Evolutionary conservation across 2,888 invertebrate genomes (phyloP).

Genomic region (Sphinx pinastri): DNA sequence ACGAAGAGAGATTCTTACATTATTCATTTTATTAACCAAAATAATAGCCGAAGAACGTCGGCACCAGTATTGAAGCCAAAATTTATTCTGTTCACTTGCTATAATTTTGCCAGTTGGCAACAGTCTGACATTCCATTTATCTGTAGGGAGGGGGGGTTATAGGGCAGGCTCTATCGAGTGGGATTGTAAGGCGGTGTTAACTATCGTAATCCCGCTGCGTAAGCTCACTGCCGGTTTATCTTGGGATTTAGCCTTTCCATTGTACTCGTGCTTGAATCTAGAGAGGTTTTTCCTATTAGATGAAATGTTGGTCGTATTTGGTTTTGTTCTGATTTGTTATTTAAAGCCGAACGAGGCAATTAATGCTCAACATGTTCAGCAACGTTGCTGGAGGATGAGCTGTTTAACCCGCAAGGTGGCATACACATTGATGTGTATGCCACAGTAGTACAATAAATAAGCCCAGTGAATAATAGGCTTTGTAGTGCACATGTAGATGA

Average conservation of each 20-base stretch:
- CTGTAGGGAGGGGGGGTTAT: slow-evolving; percentile 40
- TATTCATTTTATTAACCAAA: slow-evolving; percentile 19
- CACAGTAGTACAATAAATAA: too few relatives aligned
- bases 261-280: slow-evolving; percentile 26
- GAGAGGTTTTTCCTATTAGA: slow-evolving; percentile 31
- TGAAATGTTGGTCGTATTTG: background rate
- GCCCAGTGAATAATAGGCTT: too few relatives aligned
- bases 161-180: slow-evolving; percentile 50
- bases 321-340: slow-evolving; percentile 28
- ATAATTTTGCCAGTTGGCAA: slow-evolving; percentile 61
- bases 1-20: slow-evolving; percentile 7
- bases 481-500: too few relatives aligned
- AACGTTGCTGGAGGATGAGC: too few relatives aligned
- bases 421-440: too few relatives aligned
- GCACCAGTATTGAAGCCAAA: slow-evolving; percentile 39
- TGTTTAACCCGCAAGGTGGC: too few relatives aligned
- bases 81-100: slow-evolving; percentile 49
- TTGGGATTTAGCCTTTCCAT: slow-evolving; percentile 39
- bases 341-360: background rate
- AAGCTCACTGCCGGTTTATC: slow-evolving; percentile 45
- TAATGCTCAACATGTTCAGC: too few relatives aligned
- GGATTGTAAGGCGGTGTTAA: slow-evolving; percentile 60
- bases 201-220: slow-evolving; percentile 58
- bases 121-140: slow-evolving; percentile 57
- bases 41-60: slow-evolving; percentile 26